Conservation (phyloP, 2,797 vertebrate species). For the Sebastes ruberrimus region DNA sequence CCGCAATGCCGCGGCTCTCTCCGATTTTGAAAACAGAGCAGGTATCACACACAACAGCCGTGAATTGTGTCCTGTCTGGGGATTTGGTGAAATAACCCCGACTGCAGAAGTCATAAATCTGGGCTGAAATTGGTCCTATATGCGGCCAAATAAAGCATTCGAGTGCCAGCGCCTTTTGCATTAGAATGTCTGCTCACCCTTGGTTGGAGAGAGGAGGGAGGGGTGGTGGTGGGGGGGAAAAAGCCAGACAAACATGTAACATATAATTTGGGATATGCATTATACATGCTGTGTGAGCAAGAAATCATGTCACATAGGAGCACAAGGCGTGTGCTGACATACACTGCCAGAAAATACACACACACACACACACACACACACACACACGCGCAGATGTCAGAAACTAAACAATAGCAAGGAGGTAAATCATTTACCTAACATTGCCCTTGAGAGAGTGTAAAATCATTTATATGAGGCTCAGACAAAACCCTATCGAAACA, state of each 20-base stretch:
- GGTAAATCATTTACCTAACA: constrained; percentile 69
- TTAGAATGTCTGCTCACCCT: constrained; percentile 64
- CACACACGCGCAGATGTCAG: neutral
- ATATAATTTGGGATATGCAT: constrained; percentile 77
- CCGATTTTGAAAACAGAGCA: constrained; percentile 67
- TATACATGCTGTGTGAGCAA: constrained; percentile 70
- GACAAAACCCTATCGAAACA: constrained; percentile 42
- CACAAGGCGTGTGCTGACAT: constrained; percentile 36
- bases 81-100: constrained; percentile 69
- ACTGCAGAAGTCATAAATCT: constrained; percentile 76
- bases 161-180: constrained; percentile 48
- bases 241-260: constrained; percentile 62
- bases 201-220: neutral
- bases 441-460: constrained; percentile 62
- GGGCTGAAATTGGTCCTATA: constrained; percentile 71
- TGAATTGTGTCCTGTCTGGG: constrained; percentile 72
- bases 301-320: constrained; percentile 61
- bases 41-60: constrained; percentile 61
- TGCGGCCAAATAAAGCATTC: constrained; percentile 69
- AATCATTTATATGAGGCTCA: constrained; percentile 57
- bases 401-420: constrained; percentile 55
- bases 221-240: neutral
- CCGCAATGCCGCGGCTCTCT: constrained; percentile 34
- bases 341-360: constrained; percentile 20
- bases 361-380: neutral